Percentiles rank a stretch among this genome's conserved stretches.
phyloP scores from a whole-genome alignment of 2,113 vertebrate species.

The Poicephalus gulielmi region DNA sequence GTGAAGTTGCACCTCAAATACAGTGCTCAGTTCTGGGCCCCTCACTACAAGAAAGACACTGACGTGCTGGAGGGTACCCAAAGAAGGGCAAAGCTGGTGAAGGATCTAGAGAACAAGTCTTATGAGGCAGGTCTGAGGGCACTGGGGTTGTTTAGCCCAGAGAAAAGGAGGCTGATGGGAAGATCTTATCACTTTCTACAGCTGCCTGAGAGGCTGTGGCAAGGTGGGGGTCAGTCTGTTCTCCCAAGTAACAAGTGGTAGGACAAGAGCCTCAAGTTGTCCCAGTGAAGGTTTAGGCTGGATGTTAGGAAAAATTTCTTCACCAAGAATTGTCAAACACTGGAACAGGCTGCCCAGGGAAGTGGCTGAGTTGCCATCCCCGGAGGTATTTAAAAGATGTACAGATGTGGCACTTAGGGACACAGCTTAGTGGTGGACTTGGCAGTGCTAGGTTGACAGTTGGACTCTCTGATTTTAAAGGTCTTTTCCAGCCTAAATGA shows the following conservation, averaged over 20 bases:
- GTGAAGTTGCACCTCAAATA: accelerated
- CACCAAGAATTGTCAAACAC: not conserved
- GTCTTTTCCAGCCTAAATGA: not conserved
- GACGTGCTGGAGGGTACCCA: accelerated
- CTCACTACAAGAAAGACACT: not conserved
- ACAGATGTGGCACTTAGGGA: not conserved
- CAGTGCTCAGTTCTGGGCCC: not conserved
- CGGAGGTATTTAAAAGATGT: not conserved
- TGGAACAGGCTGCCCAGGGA: not conserved
- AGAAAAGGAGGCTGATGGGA: not conserved
- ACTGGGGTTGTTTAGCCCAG: not conserved
- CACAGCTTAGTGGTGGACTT: not conserved
- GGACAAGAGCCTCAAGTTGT: not conserved
- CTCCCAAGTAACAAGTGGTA: not conserved
- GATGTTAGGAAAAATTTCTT: not conserved
- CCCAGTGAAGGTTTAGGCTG: not conserved
- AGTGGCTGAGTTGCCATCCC: not conserved
- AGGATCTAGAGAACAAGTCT: not conserved
- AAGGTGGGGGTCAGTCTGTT: not conserved
- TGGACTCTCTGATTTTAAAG: not conserved
- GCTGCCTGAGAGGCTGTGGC: not conserved
- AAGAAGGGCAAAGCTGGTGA: not conserved
- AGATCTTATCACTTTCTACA: not conserved
- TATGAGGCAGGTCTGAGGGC: not conserved
- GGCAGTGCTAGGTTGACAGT: too few species aligned